These are phyloP conservation scores for Dendrolimus kikuchii DNA, from an alignment of 1,140 invertebrate species.

Conservation along the genomic window DNA sequence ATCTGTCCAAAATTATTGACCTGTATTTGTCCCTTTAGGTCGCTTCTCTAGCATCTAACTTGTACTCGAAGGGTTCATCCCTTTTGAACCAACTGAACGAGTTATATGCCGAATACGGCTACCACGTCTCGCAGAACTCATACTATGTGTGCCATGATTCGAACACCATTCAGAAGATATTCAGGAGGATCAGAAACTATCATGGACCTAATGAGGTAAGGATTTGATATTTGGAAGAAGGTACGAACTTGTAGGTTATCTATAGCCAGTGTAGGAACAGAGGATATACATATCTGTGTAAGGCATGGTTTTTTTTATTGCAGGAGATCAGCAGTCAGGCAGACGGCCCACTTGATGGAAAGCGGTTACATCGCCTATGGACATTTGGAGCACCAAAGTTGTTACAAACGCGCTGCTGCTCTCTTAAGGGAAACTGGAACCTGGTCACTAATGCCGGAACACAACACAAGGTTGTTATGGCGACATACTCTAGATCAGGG, in stretches of 20 bases:
- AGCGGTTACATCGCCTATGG: too few relatives aligned
- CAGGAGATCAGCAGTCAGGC: too few relatives aligned
- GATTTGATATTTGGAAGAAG: conserved; percentile 5
- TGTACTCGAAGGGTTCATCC: conserved; percentile 78
- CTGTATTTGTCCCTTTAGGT: conserved; percentile 36
- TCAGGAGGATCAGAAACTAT: conserved; percentile 87
- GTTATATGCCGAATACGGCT: conserved; percentile 90
- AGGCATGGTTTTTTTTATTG: too few relatives aligned
- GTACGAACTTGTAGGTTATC: neutral
- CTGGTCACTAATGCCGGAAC: too few relatives aligned
- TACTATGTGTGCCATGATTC: conserved; percentile 92
- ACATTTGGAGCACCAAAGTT: too few relatives aligned
- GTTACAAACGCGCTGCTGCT: too few relatives aligned
- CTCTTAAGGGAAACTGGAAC: too few relatives aligned
- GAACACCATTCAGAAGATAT: conserved; percentile 82
- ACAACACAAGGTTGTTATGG: too few relatives aligned
- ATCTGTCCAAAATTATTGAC: neutral
- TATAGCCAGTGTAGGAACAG: neutral
- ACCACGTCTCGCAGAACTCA: conserved; percentile 88
- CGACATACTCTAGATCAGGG: too few relatives aligned
- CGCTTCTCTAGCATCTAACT: conserved; percentile 85
- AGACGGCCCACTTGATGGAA: too few relatives aligned
- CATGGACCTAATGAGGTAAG: conserved; percentile 78
- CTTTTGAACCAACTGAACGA: conserved; percentile 84
- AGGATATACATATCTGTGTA: neutral